These are phyloP conservation scores for Protaetia brevitarsis DNA, from an alignment of 1,140 invertebrate species.

Conservation along the genomic window DNA sequence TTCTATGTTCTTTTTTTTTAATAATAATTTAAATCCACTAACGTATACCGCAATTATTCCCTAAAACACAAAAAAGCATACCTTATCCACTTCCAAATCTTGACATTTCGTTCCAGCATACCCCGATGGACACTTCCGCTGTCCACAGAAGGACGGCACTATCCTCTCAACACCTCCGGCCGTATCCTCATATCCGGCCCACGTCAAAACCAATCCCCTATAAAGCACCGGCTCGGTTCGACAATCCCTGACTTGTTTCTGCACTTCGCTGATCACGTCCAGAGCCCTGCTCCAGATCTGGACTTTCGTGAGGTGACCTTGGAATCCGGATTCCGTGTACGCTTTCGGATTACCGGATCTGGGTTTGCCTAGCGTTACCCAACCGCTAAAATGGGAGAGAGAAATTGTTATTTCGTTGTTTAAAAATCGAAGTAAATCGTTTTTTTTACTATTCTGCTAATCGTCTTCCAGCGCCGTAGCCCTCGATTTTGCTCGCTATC, in stretches of 20 bases:
- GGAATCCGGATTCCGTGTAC: slow-evolving; percentile 85
- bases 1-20: too few species aligned
- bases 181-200: slow-evolving; percentile 89
- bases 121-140: slow-evolving; percentile 80
- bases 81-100: slow-evolving; percentile 78
- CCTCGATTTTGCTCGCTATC: slow-evolving; percentile 84
- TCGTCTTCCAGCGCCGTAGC: slow-evolving; percentile 74
- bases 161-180: slow-evolving; percentile 86
- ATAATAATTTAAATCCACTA: too few species aligned
- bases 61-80: too few species aligned
- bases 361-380: slow-evolving; percentile 89
- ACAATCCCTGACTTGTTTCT: slow-evolving; percentile 88
- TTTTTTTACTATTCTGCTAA: slow-evolving; percentile 73
- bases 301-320: slow-evolving; percentile 90
- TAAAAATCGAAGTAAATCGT: slow-evolving; percentile 22
- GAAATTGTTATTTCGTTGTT: slow-evolving; percentile 37
- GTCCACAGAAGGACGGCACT: slow-evolving; percentile 87
- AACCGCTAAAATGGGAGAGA: slow-evolving; percentile 81
- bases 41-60: slow-evolving; percentile 33
- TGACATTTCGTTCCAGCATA: slow-evolving; percentile 82
- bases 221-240: slow-evolving; percentile 88
- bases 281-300: slow-evolving; percentile 91
- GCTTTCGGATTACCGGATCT: slow-evolving; percentile 69
- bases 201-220: slow-evolving; percentile 79
- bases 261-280: slow-evolving; percentile 89